Base-by-base conservation (phyloP, 1,140 invertebrate genomes). In the Papilio helenus region DNA sequence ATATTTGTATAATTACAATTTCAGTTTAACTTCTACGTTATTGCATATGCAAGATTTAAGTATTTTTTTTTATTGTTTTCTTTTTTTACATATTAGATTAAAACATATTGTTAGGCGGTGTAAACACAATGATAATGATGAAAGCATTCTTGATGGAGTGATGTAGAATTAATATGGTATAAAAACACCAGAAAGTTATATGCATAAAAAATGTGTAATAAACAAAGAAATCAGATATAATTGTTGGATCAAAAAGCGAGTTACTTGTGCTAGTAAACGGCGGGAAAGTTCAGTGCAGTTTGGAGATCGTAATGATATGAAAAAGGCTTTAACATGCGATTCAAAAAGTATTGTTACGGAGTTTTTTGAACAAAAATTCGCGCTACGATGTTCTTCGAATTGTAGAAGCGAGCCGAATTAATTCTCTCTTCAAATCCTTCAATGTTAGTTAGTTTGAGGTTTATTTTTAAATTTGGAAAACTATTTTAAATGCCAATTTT, bases 161-260 rank as follows among this genome's bases (percentile, higher is more conserved):
- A 51, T 46, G 29, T 26, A n/a, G n/a, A 23, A 77, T 65, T 77
- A 77, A 77, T 42, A 39, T 39, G 4, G 20, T 42, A 34, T 42
- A 77, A 34, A 34, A 76, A 76, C 74, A 74, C 72, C 72, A 42
- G 42, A 74, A 74, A 74, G 46, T 49, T 49, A 49, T 29, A 49
- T 26, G 72, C 72, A 29, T 51, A 46, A 20, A 12, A n/a, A 44
- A 9, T 20, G n/a, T 72, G 10, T 46, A 23, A 73, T 10, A 39
- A 44, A 74, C 23, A 44, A 72, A 23, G 34, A 44, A 72, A 72
- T 68, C 26, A 68, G 20, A 61, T 61, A 61, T 2, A 61, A 26
- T 9, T 68, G 14, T 68, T 68, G 23, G 61, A 16, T 58, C n/a
- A 58, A 68, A 29, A 68, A 68, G 61, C 61, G 12, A 34, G 61